Evolutionary conservation across 2,888 invertebrate species (phyloP), one percentile per base, ranked within the genome.

Genomic region (Eucriotettix oculatus): DNA sequence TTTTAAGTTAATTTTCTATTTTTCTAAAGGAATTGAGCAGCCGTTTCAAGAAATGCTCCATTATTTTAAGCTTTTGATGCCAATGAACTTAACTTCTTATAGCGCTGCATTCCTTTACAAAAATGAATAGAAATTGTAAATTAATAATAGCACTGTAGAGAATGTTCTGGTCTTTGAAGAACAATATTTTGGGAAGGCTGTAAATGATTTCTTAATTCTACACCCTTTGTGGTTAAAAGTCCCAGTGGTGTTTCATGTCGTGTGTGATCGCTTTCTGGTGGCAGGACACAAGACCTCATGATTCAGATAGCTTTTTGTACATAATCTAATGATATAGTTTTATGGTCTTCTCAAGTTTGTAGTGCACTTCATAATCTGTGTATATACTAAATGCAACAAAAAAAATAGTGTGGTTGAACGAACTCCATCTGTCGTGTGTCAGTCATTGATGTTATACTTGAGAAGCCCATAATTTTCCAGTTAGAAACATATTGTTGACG

Each of bases 251-350:
- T 58, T 57, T 61, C 61, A 61, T 61, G 61, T 56, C 48, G 29
- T 57, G 58, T 61, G 59, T 54, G 59, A 59, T 54, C 14, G 59
- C 55, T 48, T 43, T 43, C 14, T 60, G 58, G 58, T 17, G 17
- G 44, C 16, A 14, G 54, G 58, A 54, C 62, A 42, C 42, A 57
- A 55, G 61, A 58, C 57, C 56, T 59, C 59, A 61, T 63, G 58
- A 61, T 61, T 59, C 62, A 62, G 62, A 63, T 62, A 63, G 63
- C 65, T 63, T 65, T 65, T 64, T 65, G 65, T 65, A 65, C 61
- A 65, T 63, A 64, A 62, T 61, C 61, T 42, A 61, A 57, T 61
- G 54, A 44, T 59, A 61, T 62, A 61, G 54, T 56, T 64, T 60
- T 60, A 59, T 61, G 64, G 63, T 61, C 64, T 63, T 64, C 64